Evolutionary conservation across 2,888 invertebrate genomes (phyloP), one percentile per base, ranked within the genome.

Genomic region (Rutpela maculata): DNA sequence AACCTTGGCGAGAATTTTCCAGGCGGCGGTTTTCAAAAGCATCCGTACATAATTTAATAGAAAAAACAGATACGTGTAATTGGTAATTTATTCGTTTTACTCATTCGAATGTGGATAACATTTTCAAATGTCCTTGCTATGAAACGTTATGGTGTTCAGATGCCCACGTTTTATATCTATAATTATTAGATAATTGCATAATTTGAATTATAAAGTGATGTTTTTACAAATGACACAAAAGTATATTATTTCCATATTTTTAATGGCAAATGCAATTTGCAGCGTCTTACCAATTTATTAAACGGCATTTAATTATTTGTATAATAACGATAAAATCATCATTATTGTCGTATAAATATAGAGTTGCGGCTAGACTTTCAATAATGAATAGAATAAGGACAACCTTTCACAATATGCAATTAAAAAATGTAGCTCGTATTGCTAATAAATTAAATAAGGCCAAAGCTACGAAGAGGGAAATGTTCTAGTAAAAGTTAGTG

Each of bases 341-440:
- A 65, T 65, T 65, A 65, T 65, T 62, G 43, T 65, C 11, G 11
- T 10, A 2, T 38, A 18, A 65, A 65, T 65, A 19, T 19, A n/a
- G 65, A 18, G 65, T 22, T 11, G 11, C 67, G 55, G 56, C 55
- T 57, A 35, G 35, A 69, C 69, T 69, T 69, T 69, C 69, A 59
- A 38, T 59, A 69, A 69, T 57, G 19, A 65, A 7, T 65, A 15
- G 17, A 69, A 59, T 69, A 31, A 69, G 69, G 69, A 59, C 69
- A 65, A 31, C 31, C 57, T 69, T 69, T 69, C 69, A 69, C 69
- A 69, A 69, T 59, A 55, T 26, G 17, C 69, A 69, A 69, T 69
- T 69, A 69, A 59, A 18, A 57, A 69, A 69, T 38, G 69, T 59
- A 38, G 59, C 57, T 59, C 57, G 17, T 69, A 69, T 26, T 26